phyloP scores from a whole-genome alignment of 1,140 invertebrate species.

The Wasmannia auropunctata region DNA sequence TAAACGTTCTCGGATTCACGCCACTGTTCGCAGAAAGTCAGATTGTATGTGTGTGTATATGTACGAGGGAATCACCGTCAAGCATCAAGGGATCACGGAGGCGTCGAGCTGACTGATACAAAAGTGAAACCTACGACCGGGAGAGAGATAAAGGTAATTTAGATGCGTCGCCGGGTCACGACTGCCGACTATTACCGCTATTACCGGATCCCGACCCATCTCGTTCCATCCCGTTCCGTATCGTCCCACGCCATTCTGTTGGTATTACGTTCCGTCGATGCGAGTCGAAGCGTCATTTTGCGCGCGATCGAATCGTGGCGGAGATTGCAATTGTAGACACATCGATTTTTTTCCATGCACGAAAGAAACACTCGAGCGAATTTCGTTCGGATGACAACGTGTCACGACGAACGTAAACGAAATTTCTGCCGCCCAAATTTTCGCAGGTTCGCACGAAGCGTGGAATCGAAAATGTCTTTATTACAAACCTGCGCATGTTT shows the following conservation, averaged over 20 bases:
- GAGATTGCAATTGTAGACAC: slow-evolving; percentile 39
- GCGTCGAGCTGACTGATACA: slow-evolving; percentile 66
- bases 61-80: neutral
- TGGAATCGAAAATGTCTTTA: slow-evolving; percentile 19
- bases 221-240: slow-evolving; percentile 65
- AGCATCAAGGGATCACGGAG: slow-evolving; percentile 23
- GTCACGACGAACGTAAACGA: neutral
- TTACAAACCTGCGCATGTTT: slow-evolving; percentile 9
- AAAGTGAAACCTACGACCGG: slow-evolving; percentile 73
- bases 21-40: slow-evolving; percentile 22
- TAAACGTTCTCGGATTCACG: slow-evolving; percentile 23
- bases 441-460: neutral
- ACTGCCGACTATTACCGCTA: slow-evolving; percentile 78
- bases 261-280: slow-evolving; percentile 64
- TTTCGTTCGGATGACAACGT: neutral
- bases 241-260: slow-evolving; percentile 73
- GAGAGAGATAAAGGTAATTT: slow-evolving; percentile 77
- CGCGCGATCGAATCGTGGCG: slow-evolving; percentile 65
- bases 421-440: neutral
- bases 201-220: slow-evolving; percentile 76
- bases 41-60: neutral
- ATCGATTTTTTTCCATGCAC: slow-evolving; percentile 37
- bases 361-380: slow-evolving; percentile 11
- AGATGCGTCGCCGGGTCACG: slow-evolving; percentile 79
- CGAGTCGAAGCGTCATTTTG: slow-evolving; percentile 57